A percentile compares a stretch with the other conserved stretches of the same genome.
Conservation (phyloP, 2,113 vertebrate species). For the Sapayoa aenigma region DNA sequence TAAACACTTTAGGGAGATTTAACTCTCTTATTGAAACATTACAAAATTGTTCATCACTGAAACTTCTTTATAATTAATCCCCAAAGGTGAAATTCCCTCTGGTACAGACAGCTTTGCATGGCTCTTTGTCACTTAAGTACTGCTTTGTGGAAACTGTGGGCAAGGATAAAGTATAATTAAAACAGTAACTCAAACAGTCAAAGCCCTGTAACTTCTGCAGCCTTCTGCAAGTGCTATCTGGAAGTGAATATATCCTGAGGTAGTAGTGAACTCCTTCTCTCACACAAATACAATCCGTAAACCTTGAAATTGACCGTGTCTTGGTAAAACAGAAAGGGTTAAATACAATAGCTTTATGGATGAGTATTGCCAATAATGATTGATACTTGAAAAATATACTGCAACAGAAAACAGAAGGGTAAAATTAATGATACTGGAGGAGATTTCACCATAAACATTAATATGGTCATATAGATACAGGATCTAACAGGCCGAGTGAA, state of each 20-base stretch:
- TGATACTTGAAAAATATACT: not conserved
- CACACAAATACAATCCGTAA: not conserved
- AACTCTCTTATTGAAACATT: not conserved
- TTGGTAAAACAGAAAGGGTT: not conserved
- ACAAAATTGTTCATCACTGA: conserved; percentile 11
- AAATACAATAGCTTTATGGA: not conserved
- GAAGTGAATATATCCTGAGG: not conserved
- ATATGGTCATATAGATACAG: not conserved
- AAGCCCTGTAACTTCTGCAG: not conserved
- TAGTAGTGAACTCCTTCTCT: not conserved
- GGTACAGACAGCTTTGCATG: not conserved
- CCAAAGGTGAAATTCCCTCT: conserved; percentile 23
- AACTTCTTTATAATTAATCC: conserved; percentile 44
- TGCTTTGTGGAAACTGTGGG: not conserved
- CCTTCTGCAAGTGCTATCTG: not conserved
- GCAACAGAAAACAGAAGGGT: not conserved
- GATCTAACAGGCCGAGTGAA: not conserved
- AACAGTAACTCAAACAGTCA: not conserved
- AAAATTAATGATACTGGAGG: not conserved
- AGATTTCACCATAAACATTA: not conserved
- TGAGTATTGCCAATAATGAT: not conserved
- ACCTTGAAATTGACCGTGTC: not conserved
- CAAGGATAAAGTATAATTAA: not conserved
- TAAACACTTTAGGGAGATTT: not conserved
- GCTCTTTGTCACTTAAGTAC: not conserved